phyloP scores from a whole-genome alignment of 2,888 invertebrate species.

The Anoplius nigerrimus region DNA sequence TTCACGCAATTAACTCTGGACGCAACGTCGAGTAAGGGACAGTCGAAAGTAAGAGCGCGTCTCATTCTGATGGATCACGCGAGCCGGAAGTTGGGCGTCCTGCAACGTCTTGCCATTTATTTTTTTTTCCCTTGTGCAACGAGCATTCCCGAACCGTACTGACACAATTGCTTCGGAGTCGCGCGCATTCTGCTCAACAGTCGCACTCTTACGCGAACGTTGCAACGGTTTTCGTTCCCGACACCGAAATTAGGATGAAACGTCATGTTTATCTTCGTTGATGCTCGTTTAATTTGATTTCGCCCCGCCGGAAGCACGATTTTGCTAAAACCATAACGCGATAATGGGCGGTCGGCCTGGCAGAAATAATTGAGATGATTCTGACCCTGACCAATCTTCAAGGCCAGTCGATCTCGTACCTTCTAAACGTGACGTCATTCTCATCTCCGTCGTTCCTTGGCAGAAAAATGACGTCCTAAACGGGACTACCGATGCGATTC shows the following conservation, averaged over 20 bases:
- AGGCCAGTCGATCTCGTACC: constrained; percentile 53
- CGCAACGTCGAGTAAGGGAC: constrained; percentile 7
- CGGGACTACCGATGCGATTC: background rate
- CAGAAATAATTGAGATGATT: constrained; percentile 64
- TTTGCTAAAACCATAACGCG: constrained; percentile 26
- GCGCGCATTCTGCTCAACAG: background rate
- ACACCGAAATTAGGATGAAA: no score
- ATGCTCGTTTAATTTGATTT: constrained; percentile 1
- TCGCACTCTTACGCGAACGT: no score
- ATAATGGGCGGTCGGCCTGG: constrained; percentile 37
- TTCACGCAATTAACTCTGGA: constrained; percentile 2
- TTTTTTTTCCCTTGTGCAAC: constrained; percentile 22
- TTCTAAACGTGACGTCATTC: constrained; percentile 50
- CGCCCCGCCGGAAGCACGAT: constrained; percentile 22
- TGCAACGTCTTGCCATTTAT: constrained; percentile 27
- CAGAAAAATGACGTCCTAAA: background rate
- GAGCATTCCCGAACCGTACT: constrained; percentile 5
- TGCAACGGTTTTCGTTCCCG: no score
- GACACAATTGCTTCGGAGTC: constrained; percentile 10
- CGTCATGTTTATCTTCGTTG: background rate
- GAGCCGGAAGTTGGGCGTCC: constrained; percentile 39
- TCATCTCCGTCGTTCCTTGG: constrained; percentile 29
- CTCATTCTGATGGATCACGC: constrained; percentile 36
- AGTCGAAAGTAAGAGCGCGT: constrained; percentile 42
- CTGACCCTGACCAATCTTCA: constrained; percentile 60